phyloP scores from a whole-genome alignment of 2,888 invertebrate genomes.

The Clusia tigrina region DNA sequence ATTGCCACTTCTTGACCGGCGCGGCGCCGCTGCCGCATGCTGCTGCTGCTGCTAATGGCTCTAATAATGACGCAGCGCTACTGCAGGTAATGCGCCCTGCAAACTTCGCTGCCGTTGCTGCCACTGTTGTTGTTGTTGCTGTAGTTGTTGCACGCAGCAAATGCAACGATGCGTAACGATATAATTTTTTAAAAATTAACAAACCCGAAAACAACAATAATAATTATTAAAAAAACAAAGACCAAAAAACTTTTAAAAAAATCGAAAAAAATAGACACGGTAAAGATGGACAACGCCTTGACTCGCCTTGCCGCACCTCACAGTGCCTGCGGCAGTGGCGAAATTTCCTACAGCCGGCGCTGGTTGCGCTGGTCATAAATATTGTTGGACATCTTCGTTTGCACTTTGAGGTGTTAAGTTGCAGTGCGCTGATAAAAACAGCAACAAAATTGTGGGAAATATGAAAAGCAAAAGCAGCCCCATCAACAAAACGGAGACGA shows the following conservation, averaged over 20 bases:
- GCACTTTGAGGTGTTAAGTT: background rate
- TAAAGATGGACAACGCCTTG: background rate
- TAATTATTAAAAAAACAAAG: background rate
- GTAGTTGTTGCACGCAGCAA: background rate
- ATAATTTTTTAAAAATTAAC: background rate
- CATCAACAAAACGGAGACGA: background rate
- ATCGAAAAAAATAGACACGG: too few species aligned
- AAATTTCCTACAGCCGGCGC: background rate
- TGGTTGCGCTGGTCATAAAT: background rate
- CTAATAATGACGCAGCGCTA: constrained; percentile 43
- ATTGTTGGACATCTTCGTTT: background rate
- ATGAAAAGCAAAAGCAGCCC: background rate
- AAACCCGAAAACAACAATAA: background rate
- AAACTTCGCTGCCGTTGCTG: background rate
- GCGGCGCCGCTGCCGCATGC: too few species aligned
- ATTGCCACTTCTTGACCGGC: too few species aligned
- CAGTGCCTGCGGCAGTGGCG: background rate
- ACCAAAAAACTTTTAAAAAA: background rate
- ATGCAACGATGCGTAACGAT: background rate
- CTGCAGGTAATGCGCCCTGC: background rate
- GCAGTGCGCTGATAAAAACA: background rate
- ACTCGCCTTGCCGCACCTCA: background rate
- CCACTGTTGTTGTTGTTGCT: background rate
- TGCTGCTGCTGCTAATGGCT: constrained; percentile 41
- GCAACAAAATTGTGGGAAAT: too few species aligned